These are phyloP conservation scores for Catocala fraxini DNA, from an alignment of 2,888 invertebrate species.

Conservation along the genomic window DNA sequence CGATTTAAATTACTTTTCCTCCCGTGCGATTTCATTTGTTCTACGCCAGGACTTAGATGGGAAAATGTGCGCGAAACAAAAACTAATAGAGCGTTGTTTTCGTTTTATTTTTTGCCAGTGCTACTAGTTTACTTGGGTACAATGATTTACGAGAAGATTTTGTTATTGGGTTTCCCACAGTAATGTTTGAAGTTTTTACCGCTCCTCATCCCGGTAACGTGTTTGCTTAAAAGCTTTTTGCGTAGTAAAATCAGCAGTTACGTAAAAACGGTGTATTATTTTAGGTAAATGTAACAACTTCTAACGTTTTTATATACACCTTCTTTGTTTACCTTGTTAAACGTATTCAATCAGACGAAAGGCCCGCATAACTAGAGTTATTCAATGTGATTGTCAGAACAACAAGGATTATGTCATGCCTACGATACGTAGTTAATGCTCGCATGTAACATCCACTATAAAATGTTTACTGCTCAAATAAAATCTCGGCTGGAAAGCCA, in stretches of 20 bases:
- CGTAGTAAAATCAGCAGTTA: conserved; percentile 23
- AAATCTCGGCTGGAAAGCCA: conserved; percentile 15
- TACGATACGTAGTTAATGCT: neutral
- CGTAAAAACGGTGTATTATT: conserved; percentile 18
- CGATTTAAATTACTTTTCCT: conserved; percentile 63
- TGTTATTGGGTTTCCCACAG: conserved; percentile 38
- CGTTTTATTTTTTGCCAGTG: conserved; percentile 34
- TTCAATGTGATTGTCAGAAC: too few species aligned
- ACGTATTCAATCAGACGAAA: neutral
- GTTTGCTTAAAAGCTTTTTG: conserved; percentile 30
- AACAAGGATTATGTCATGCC: neutral
- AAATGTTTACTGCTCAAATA: conserved; percentile 3
- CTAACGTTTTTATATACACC: neutral
- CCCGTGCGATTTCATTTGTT: conserved; percentile 50
- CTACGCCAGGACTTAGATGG: conserved; percentile 46
- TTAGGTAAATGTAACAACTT: conserved; percentile 9
- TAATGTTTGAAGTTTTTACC: conserved; percentile 43
- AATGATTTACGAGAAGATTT: conserved; percentile 51
- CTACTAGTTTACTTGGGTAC: conserved; percentile 39
- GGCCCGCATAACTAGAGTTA: too few species aligned
- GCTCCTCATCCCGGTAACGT: conserved; percentile 30
- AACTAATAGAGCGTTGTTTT: conserved; percentile 43
- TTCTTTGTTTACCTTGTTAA: neutral
- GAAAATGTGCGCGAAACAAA: conserved; percentile 50
- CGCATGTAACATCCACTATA: neutral